Conservation (phyloP, 2,113 vertebrate genomes). For the Ochotona curzoniae region DNA sequence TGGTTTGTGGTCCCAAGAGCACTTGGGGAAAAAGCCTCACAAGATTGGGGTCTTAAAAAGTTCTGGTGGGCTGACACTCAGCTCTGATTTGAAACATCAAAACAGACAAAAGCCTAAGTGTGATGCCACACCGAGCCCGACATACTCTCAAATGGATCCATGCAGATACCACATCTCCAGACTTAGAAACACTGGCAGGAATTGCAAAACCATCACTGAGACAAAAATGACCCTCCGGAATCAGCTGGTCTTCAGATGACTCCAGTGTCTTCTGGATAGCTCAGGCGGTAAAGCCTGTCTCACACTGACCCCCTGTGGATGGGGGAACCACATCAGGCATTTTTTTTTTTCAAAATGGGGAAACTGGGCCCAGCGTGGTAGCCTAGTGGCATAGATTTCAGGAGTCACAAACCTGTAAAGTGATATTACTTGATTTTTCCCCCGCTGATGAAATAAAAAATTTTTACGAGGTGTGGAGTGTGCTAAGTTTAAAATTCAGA, state of each 20-base stretch:
- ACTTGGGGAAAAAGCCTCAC: background rate
- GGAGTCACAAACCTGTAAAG: conserved; percentile 9
- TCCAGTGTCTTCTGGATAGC: background rate
- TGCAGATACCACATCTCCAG: background rate
- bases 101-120: background rate
- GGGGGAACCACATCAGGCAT: background rate
- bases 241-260: background rate
- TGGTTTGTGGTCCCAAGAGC: background rate
- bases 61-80: background rate
- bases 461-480: background rate
- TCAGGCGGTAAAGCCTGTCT: background rate
- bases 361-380: too few relatives aligned
- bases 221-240: background rate
- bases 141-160: background rate
- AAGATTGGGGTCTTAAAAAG: background rate
- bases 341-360: conserved; percentile 21
- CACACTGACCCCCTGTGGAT: background rate
- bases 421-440: background rate
- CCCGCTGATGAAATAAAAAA: conserved; percentile 38
- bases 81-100: background rate
- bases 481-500: background rate
- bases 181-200: background rate
- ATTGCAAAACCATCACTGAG: background rate
- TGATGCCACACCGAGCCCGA: background rate
- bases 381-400: conserved; percentile 5